Percentiles rank a stretch among this genome's conserved stretches.
Evolutionary conservation across 2,113 vertebrate species (phyloP).

Genomic region (Sorex araneus): DNA sequence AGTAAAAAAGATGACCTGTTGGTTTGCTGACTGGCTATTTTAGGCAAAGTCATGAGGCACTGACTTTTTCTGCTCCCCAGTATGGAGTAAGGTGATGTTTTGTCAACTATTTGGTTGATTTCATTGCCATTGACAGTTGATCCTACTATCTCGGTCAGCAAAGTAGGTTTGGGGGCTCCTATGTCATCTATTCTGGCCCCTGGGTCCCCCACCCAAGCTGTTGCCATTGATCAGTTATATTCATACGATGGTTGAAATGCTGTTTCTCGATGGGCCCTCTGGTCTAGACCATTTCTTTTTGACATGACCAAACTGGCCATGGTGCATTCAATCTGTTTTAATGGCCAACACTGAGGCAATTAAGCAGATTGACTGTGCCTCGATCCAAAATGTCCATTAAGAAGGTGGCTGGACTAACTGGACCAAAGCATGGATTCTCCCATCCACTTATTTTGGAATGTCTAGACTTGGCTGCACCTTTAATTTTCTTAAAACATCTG

Average conservation of each 20-base stretch:
- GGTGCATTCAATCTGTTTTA: slow-evolving; percentile 85
- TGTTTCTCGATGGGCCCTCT: slow-evolving; percentile 75
- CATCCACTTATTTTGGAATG: slow-evolving; percentile 75
- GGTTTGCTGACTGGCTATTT: slow-evolving; percentile 85
- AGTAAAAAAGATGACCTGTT: slow-evolving; percentile 78
- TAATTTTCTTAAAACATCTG: slow-evolving; percentile 76
- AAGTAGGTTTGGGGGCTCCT: slow-evolving; percentile 14
- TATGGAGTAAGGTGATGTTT: slow-evolving; percentile 64
- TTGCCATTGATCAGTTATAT: slow-evolving; percentile 81
- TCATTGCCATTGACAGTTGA: slow-evolving; percentile 64
- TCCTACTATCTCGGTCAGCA: slow-evolving; percentile 70
- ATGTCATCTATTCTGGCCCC: slow-evolving; percentile 70
- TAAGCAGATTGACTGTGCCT: slow-evolving; percentile 82
- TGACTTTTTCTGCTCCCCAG: slow-evolving; percentile 68
- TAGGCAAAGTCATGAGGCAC: slow-evolving; percentile 77
- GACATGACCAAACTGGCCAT: slow-evolving; percentile 84
- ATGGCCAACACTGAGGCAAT: slow-evolving; percentile 84
- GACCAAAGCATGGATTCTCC: slow-evolving; percentile 43
- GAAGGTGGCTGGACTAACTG: slow-evolving; percentile 77
- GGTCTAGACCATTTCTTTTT: slow-evolving; percentile 82
- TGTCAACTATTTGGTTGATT: slow-evolving; percentile 73
- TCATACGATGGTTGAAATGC: slow-evolving; percentile 79
- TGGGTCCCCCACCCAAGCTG: slow-evolving; percentile 57
- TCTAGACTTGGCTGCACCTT: slow-evolving; percentile 71
- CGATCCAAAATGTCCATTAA: slow-evolving; percentile 85